Base-by-base conservation (phyloP, 2,888 invertebrate species). In the Sinelater perroti region DNA sequence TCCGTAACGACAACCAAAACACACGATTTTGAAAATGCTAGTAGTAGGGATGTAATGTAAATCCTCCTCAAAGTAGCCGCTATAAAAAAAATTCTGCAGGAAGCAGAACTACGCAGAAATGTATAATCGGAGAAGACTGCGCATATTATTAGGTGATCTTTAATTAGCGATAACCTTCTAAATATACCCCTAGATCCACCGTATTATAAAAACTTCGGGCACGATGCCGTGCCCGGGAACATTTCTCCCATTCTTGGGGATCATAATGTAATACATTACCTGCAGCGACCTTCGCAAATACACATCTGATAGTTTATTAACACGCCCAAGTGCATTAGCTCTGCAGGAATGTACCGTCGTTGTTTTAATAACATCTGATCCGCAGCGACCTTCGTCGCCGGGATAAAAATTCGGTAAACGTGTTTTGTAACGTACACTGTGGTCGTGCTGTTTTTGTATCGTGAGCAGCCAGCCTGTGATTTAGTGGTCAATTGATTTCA, bases 231-330 rank as follows among this genome's bases (percentile, higher is more conserved):
- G 7, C 24, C 7, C 4, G 7, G 5, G 4, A 6, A 24, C 24
- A 6, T 24, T 24, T 6, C 24, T 24, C 4, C 5, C 17, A 3
- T 6, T 35, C 35, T 35, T 35, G 18, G 8, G 18, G 18, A 16
- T 14, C 16, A 3, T 28, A 28, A n/a, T 28, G 28, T 28, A 2
- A n/a, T 28, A 5, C 28, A 28, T 14, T 40, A 14, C 7, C 24
- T 24, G 8, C 14, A 13, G n/a, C 16, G 14, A 24, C 40, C 40
- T 40, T 40, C 40, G 24, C 40, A 26, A 40, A 24, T 7, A 17
- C 16, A 35, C 13, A 24, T 14, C 14, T 40, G 21, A 40, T 24
- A 40, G 40, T 40, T 40, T 35, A 35, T 35, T 40, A 14, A 24
- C 40, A 20, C 40, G 14, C 40, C 40, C 24, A 7, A 20, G 20